Evolutionary conservation across 1,140 invertebrate species (phyloP).

Genomic region (Pollicipes pollicipes): DNA sequence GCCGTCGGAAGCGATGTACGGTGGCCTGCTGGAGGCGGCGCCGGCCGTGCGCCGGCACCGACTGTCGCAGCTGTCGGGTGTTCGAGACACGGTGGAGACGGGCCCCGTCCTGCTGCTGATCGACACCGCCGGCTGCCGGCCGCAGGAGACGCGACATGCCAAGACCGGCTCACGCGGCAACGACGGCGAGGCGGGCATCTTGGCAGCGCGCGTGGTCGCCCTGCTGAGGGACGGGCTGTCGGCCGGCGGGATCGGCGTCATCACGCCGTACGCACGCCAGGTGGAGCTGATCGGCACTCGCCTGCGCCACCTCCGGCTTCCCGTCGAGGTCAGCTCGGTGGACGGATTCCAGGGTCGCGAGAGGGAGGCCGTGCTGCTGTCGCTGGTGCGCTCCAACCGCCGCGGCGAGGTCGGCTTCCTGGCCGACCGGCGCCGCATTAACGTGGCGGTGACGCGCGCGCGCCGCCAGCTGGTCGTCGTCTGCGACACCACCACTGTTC

Average conservation of each 20-base stretch:
- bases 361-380: too few species aligned
- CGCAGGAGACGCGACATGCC: conserved; percentile 32
- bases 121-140: conserved; percentile 37
- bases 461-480: conserved; percentile 37
- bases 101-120: conserved; percentile 34
- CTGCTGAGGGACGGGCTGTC: conserved; percentile 31
- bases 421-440: too few species aligned
- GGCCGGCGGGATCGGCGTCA: conserved; percentile 37
- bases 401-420: too few species aligned
- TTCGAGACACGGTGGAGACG: too few species aligned
- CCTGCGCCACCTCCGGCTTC: conserved; percentile 26
- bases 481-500: conserved; percentile 36
- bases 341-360: conserved; percentile 41
- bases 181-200: conserved; percentile 38
- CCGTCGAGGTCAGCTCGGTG: conserved; percentile 36
- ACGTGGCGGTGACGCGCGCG: too few species aligned
- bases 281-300: conserved; percentile 29
- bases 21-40: conserved; percentile 31
- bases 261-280: conserved; percentile 36
- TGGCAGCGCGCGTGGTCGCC: conserved; percentile 30
- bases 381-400: too few species aligned
- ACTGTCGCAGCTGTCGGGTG: too few species aligned
- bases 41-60: too few species aligned
- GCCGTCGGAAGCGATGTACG: too few species aligned
- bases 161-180: conserved; percentile 38